These are phyloP conservation scores for Guaruba guarouba DNA, from an alignment of 2,113 vertebrate genomes.

Conservation along the genomic window DNA sequence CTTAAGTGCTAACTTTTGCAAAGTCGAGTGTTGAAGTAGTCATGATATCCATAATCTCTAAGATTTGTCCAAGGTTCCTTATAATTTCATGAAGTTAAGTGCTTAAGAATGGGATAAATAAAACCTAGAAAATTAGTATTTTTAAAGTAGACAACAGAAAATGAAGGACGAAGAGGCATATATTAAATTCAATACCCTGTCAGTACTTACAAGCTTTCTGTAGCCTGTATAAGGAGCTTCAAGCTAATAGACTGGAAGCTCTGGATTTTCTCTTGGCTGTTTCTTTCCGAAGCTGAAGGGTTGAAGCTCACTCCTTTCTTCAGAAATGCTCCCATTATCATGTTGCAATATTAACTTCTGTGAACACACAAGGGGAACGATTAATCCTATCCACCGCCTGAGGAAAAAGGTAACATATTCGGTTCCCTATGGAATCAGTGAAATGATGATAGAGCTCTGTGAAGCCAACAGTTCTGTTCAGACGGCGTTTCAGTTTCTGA, in stretches of 20 bases:
- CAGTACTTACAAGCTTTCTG: not conserved
- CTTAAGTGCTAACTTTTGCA: not conserved
- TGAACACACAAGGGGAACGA: not conserved
- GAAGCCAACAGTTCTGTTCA: not conserved
- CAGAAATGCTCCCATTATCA: not conserved
- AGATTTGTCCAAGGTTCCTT: not conserved
- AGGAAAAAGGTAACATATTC: not conserved
- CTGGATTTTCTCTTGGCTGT: not conserved
- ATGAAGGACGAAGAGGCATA: not conserved
- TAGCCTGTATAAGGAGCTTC: not conserved
- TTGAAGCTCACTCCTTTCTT: not conserved
- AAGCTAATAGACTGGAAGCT: not conserved
- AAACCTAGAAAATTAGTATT: not conserved
- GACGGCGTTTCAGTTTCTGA: not conserved
- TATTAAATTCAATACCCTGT: not conserved
- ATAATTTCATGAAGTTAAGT: not conserved
- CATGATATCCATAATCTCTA: not conserved
- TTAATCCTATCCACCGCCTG: not conserved
- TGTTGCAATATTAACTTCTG: not conserved
- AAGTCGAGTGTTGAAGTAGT: not conserved
- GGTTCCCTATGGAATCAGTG: not conserved
- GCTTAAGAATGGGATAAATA: not conserved
- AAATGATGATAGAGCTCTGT: rapidly evolving
- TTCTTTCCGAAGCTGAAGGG: not conserved
- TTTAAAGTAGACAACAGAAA: not conserved